Evolutionary conservation across 2,888 invertebrate genomes (phyloP).

Genomic region (Phasia obesa): DNA sequence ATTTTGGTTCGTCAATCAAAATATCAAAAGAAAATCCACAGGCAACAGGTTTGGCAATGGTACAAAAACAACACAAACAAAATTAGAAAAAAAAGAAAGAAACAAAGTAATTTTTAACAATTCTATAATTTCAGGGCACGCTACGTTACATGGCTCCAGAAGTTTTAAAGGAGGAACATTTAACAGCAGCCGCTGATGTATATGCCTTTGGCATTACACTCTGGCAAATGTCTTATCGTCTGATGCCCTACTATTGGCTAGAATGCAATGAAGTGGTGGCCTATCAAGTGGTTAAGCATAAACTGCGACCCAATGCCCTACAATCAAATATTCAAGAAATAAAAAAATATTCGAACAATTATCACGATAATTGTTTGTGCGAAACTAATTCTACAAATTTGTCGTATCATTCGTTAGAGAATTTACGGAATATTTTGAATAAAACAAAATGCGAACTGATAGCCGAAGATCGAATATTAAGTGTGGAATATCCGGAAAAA

Average conservation of each 20-base stretch:
- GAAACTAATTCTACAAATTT: slow-evolving; percentile 71
- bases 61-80: slow-evolving; percentile 1
- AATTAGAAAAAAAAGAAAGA: too few species aligned
- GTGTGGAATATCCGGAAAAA: slow-evolving; percentile 5
- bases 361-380: slow-evolving; percentile 69
- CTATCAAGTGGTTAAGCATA: slow-evolving; percentile 81
- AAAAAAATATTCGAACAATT: slow-evolving; percentile 18
- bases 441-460: slow-evolving; percentile 61
- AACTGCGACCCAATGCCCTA: slow-evolving; percentile 78
- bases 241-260: slow-evolving; percentile 82
- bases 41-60: slow-evolving; percentile 58
- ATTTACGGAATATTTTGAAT: slow-evolving; percentile 69
- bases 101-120: background rate
- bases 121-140: slow-evolving; percentile 81
- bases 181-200: slow-evolving; percentile 84
- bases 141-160: slow-evolving; percentile 85
- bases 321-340: slow-evolving; percentile 51
- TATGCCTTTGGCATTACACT: slow-evolving; percentile 85
- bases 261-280: slow-evolving; percentile 80
- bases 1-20: slow-evolving; percentile 84
- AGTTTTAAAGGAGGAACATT: slow-evolving; percentile 82
- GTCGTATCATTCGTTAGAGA: slow-evolving; percentile 71
- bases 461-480: slow-evolving; percentile 22
- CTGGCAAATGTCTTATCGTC: slow-evolving; percentile 84
- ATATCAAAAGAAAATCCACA: slow-evolving; percentile 69